A percentile compares a stretch with the other conserved stretches of the same genome.
These are phyloP conservation scores for Aspidiotus destructor DNA, from an alignment of 2,888 invertebrate genomes.

Conservation along the genomic window DNA sequence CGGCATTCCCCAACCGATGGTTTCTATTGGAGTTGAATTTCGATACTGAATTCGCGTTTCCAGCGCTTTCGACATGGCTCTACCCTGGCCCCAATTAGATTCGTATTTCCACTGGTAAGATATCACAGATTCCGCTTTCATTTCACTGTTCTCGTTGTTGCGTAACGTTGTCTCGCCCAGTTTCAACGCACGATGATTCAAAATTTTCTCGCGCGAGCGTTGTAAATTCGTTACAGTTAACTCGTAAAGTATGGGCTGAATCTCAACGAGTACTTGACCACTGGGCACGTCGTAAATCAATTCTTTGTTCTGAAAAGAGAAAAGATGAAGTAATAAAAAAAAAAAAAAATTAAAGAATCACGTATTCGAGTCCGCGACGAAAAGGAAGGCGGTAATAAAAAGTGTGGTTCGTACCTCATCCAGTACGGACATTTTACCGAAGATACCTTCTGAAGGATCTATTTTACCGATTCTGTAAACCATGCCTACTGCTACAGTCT, in stretches of 20 bases:
- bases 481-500: conserved; percentile 39
- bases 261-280: conserved; percentile 69
- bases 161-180: conserved; percentile 46
- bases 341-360: neutral
- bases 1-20: conserved; percentile 60
- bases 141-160: conserved; percentile 44
- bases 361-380: conserved; percentile 37
- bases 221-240: conserved; percentile 57
- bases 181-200: conserved; percentile 46
- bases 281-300: conserved; percentile 49
- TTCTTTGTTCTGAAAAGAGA: conserved; percentile 44
- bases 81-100: conserved; percentile 70
- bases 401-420: conserved; percentile 45
- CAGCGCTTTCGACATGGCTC: conserved; percentile 60
- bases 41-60: conserved; percentile 53
- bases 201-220: conserved; percentile 47
- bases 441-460: conserved; percentile 49
- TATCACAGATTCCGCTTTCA: conserved; percentile 53
- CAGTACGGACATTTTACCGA: conserved; percentile 60
- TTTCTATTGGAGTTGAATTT: conserved; percentile 50
- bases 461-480: conserved; percentile 62
- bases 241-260: conserved; percentile 68
- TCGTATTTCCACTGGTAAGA: conserved; percentile 60
- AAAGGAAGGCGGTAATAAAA: neutral
- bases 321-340: neutral